Conservation (phyloP, 2,888 invertebrate genomes). For the Endotricha flammealis region DNA sequence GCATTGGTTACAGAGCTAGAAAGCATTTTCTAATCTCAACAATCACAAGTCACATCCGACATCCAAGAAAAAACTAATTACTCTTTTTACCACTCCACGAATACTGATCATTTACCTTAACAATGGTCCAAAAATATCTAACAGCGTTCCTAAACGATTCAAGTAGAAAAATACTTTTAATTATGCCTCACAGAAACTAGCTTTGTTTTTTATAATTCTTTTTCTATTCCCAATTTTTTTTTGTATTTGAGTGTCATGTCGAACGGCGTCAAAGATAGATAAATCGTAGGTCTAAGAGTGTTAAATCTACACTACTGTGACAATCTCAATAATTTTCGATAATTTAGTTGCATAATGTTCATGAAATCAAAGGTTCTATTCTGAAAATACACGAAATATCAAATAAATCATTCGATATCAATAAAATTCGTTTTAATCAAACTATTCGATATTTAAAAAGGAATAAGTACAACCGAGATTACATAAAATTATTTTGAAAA, state of each 20-base stretch:
- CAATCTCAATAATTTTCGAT: slow-evolving; percentile 55
- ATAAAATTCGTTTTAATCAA: not conserved
- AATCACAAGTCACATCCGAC: slow-evolving; percentile 41
- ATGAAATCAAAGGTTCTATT: slow-evolving; percentile 31
- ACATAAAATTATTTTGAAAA: no score
- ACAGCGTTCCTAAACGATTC: slow-evolving; percentile 71
- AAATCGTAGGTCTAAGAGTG: slow-evolving; percentile 66
- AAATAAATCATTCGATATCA: not conserved
- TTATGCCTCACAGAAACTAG: slow-evolving; percentile 66
- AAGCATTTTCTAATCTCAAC: slow-evolving; percentile 55
- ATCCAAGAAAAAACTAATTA: slow-evolving; percentile 61
- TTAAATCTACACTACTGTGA: slow-evolving; percentile 67
- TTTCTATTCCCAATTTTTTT: slow-evolving; percentile 37
- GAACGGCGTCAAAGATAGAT: slow-evolving; percentile 47
- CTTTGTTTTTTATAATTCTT: slow-evolving; percentile 37
- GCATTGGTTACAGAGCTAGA: slow-evolving; percentile 49
- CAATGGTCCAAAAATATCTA: slow-evolving; percentile 79
- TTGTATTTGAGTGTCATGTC: slow-evolving; percentile 38
- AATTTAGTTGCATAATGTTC: slow-evolving; percentile 56
- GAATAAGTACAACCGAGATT: no score
- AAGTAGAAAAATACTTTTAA: slow-evolving; percentile 75
- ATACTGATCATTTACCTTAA: slow-evolving; percentile 74
- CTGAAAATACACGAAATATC: slow-evolving; percentile 5
- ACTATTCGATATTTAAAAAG: slow-evolving; percentile 3
- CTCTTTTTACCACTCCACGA: slow-evolving; percentile 45